Conservation (phyloP, 2,888 invertebrate genomes). For the Limnephilus marmoratus region DNA sequence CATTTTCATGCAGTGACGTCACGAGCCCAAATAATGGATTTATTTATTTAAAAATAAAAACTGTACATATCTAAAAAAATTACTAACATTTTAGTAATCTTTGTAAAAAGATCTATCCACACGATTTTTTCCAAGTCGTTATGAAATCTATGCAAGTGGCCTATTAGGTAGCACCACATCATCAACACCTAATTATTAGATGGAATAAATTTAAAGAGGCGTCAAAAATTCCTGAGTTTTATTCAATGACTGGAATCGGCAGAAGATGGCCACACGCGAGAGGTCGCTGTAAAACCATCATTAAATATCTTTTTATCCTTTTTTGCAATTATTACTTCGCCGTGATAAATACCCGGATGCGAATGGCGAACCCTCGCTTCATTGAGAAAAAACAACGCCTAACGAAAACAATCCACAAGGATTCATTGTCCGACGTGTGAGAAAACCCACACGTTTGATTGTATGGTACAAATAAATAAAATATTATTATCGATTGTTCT, state of each 20-base stretch:
- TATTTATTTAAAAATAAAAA: too few relatives aligned
- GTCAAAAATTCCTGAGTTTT: conserved; percentile 23
- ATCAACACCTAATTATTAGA: not conserved
- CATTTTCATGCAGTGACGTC: too few relatives aligned
- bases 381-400: not conserved
- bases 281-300: conserved; percentile 46
- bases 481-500: conserved; percentile 22
- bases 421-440: conserved; percentile 38
- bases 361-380: not conserved
- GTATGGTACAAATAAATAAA: not conserved
- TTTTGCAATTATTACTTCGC: conserved; percentile 20
- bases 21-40: too few relatives aligned
- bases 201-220: conserved; percentile 12
- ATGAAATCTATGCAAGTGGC: too few relatives aligned
- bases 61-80: too few relatives aligned
- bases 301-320: conserved; percentile 44
- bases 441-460: conserved; percentile 22
- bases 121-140: too few relatives aligned
- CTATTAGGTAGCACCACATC: not conserved
- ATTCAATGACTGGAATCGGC: conserved; percentile 11
- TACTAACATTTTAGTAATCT: too few relatives aligned
- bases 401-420: not conserved
- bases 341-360: conserved; percentile 33
- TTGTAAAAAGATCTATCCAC: too few relatives aligned
- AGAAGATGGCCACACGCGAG: conserved; percentile 46